Evolutionary conservation across 1,140 invertebrate species (phyloP), one percentile per base, ranked within the genome.

Genomic region (Argopecten irradians): DNA sequence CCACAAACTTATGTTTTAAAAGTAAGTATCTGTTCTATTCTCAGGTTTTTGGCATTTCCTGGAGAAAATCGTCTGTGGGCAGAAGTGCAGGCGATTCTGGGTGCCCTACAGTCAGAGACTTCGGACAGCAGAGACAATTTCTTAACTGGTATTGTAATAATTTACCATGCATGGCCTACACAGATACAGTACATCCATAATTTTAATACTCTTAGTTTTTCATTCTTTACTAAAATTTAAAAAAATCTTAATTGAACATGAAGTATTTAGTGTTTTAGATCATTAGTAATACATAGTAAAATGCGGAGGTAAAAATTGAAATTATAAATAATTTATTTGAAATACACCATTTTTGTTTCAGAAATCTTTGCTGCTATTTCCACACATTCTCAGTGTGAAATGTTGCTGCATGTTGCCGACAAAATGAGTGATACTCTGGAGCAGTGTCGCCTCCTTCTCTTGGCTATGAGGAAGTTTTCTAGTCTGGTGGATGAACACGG

Each of bases 371-470:
- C 93, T 83, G 92, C 92, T 19, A 88, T 94, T n/a, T 92, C 94
- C n/a, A 93, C 93, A 11, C 89, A 91, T 36, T 88, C 93, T n/a
- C 94, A 94, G 84, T 94, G 94, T 89, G 91, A 92, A 86, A 94
- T 95, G 92, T 96, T 98, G 19, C 96, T 98, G 88, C 97, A 97
- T 89, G 98, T 97, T 89, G 97, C 98, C 34, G 97, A 98, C 95
- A 97, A 97, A 88, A 97, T 97, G 93, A 97, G 97, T 94, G 97
- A 98, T 94, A 98, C 97, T 34, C 97, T 98, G 96, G 97, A 98
- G 93, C 97, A 98, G 95, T 98, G 98, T 94, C 96, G 97, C 91
- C 95, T 98, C 83, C 95, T 98, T 82, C 96, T 98, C 36, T 94
- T 98, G 71, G 96, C 98, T 85, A 96, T 98, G 83, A 97, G 97